phyloP scores from a whole-genome alignment of 2,113 vertebrate genomes.

The Rhombomys opimus region DNA sequence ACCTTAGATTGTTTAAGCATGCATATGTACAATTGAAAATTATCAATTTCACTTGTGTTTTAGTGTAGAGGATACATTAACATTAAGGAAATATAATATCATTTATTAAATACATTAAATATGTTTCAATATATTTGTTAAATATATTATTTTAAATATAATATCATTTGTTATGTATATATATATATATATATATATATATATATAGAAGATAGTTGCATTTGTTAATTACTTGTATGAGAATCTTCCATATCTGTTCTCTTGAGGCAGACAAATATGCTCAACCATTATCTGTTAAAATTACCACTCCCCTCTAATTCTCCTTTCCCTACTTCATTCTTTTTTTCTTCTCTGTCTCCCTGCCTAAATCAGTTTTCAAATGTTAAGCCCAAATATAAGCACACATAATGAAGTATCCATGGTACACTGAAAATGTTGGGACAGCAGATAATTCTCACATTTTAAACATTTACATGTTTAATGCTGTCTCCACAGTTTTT shows the following conservation, averaged over 20 bases:
- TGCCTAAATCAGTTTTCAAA: slow-evolving; percentile 82
- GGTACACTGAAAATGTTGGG: background rate
- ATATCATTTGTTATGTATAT: too few species aligned
- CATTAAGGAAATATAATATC: slow-evolving; percentile 10
- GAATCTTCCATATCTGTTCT: slow-evolving; percentile 85
- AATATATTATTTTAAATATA: too few species aligned
- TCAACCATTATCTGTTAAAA: slow-evolving; percentile 83
- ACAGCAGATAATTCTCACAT: background rate
- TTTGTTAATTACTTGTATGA: slow-evolving; percentile 87
- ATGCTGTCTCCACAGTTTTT: background rate
- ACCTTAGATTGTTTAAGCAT: slow-evolving; percentile 39
- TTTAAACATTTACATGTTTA: slow-evolving; percentile 19
- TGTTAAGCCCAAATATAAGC: slow-evolving; percentile 23
- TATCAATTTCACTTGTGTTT: slow-evolving; percentile 80
- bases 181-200: too few species aligned
- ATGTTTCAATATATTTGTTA: too few species aligned
- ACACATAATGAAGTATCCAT: slow-evolving; percentile 60
- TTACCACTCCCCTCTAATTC: slow-evolving; percentile 79
- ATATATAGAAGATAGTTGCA: slow-evolving; percentile 82
- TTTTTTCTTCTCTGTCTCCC: slow-evolving; percentile 38
- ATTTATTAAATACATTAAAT: too few species aligned
- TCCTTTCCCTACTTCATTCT: background rate
- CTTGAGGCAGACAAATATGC: slow-evolving; percentile 84
- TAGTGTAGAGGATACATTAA: slow-evolving; percentile 80
- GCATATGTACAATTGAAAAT: slow-evolving; percentile 69